Conservation (phyloP, 2,888 invertebrate genomes). For the Deilephila porcellus region DNA sequence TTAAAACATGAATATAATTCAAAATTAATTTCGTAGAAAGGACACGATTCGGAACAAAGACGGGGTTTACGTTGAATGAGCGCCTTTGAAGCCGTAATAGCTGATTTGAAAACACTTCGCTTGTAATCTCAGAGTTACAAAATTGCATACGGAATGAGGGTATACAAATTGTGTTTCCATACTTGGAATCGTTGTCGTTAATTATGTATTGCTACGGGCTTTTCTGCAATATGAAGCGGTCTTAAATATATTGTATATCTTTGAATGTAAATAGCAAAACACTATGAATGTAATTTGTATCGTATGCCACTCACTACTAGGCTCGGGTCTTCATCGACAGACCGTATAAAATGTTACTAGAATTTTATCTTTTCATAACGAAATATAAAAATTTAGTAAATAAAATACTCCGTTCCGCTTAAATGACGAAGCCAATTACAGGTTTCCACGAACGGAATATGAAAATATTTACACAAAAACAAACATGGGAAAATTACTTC, state of each 20-base stretch:
- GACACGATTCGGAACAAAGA: background rate
- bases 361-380: background rate
- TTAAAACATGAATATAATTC: constrained; percentile 9
- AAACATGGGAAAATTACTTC: background rate
- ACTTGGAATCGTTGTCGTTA: background rate
- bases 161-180: constrained; percentile 14
- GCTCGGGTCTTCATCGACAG: background rate
- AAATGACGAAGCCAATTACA: constrained; percentile 10
- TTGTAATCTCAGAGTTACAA: constrained; percentile 38
- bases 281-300: too few relatives aligned
- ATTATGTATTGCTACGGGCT: background rate
- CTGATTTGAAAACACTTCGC: constrained; percentile 33
- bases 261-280: too few relatives aligned
- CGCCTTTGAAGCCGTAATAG: constrained; percentile 30
- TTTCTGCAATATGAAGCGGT: too few relatives aligned
- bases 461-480: background rate
- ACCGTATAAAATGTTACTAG: background rate
- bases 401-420: background rate
- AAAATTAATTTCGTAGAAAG: constrained; percentile 21
- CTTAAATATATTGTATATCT: too few relatives aligned
- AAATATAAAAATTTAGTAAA: background rate
- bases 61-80: constrained; percentile 12
- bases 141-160: constrained; percentile 49
- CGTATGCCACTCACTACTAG: too few relatives aligned
- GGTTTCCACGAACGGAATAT: constrained; percentile 10